Percentiles rank a stretch among this genome's conserved stretches.
These are phyloP conservation scores for Paradoxurus hermaphroditus DNA, from an alignment of 2,113 vertebrate species.

Conservation along the genomic window DNA sequence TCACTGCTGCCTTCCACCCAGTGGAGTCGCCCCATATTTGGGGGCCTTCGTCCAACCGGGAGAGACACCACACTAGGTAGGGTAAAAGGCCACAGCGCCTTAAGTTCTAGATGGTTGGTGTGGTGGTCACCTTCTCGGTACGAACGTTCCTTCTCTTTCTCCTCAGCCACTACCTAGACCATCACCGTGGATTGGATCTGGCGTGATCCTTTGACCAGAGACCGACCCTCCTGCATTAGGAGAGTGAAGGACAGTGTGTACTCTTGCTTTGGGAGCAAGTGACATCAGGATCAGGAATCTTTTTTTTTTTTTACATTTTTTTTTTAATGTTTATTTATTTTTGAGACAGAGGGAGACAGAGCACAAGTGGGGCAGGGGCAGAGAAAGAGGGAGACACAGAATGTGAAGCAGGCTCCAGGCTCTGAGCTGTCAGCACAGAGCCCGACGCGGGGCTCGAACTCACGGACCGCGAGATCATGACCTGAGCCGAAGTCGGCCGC, in stretches of 20 bases:
- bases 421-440: no score
- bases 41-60: background rate
- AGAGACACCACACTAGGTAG: background rate
- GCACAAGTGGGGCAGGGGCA: no score
- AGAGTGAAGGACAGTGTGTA: background rate
- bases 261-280: background rate
- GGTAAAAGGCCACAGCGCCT: background rate
- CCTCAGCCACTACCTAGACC: background rate
- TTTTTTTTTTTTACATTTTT: no score
- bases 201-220: background rate
- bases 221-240: background rate
- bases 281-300: background rate
- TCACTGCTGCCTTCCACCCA: background rate
- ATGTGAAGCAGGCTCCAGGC: no score
- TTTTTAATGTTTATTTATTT: no score
- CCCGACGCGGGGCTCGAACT: no score
- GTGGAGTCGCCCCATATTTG: background rate
- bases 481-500: no score
- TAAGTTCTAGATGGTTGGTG: background rate
- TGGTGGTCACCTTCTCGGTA: background rate
- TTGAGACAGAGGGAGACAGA: no score
- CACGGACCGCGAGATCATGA: no score
- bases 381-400: no score
- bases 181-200: background rate
- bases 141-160: background rate